Percentiles rank a stretch among this genome's conserved stretches.
Evolutionary conservation across 2,113 vertebrate genomes (phyloP).

Genomic region (Acinonyx jubatus): DNA sequence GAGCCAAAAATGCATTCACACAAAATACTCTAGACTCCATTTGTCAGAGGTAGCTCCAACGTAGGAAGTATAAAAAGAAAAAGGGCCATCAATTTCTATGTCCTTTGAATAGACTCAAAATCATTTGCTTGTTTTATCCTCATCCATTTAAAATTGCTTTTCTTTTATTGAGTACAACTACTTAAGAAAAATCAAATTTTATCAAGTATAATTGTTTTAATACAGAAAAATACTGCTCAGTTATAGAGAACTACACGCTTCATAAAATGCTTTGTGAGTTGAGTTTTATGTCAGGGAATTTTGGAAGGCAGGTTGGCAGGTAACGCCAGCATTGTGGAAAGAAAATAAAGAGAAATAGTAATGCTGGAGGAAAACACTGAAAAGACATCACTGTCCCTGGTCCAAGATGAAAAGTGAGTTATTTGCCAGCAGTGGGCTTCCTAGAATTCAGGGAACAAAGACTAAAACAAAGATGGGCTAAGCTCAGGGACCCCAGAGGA

Average conservation of each 20-base stretch:
- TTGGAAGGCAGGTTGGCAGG: slow-evolving; percentile 30
- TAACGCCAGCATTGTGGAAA: neutral
- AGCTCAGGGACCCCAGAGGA: neutral
- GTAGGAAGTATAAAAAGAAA: slow-evolving; percentile 9
- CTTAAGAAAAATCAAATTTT: slow-evolving; percentile 49
- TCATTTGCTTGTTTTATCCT: neutral
- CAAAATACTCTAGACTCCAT: neutral
- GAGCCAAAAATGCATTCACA: neutral
- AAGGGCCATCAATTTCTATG: neutral
- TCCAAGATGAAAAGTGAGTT: neutral
- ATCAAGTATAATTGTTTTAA: slow-evolving; percentile 21
- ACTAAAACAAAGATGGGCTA: neutral
- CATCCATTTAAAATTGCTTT: neutral
- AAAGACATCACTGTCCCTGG: neutral
- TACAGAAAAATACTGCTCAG: neutral
- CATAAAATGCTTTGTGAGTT: slow-evolving; percentile 54
- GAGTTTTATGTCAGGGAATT: slow-evolving; percentile 56
- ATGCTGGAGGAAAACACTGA: neutral
- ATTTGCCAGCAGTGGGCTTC: neutral
- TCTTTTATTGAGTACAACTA: neutral
- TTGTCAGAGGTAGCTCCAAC: neutral
- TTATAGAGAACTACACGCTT: neutral
- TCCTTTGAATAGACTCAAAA: neutral
- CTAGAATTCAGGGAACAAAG: slow-evolving; percentile 29
- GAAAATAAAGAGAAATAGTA: neutral